Conservation (phyloP, 2,888 invertebrate genomes). For the Selenia dentaria region DNA sequence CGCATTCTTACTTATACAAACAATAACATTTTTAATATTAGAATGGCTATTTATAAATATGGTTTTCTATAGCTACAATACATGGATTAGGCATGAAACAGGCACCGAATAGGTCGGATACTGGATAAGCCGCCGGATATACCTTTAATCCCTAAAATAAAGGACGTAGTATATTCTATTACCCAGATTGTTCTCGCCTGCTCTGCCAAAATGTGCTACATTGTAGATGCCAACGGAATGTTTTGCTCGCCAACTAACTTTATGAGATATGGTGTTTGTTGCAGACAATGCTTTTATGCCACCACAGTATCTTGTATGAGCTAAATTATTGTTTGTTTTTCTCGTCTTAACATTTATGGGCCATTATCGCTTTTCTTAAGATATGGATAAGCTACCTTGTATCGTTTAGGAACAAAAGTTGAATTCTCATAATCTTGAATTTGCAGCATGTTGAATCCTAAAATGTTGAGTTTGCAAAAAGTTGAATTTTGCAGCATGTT, state of each 20-base stretch:
- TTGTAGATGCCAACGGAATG: conserved; percentile 63
- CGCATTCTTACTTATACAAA: too few species aligned
- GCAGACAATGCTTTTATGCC: conserved; percentile 70
- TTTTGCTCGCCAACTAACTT: conserved; percentile 76
- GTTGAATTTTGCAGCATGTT: too few species aligned
- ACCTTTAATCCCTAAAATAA: conserved; percentile 35
- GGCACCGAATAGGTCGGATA: too few species aligned
- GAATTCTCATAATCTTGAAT: too few species aligned
- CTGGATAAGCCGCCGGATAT: conserved; percentile 11
- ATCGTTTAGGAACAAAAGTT: too few species aligned
- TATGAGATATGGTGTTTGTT: conserved; percentile 69
- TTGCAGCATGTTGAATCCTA: too few species aligned
- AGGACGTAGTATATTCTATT: conserved; percentile 74
- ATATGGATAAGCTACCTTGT: too few species aligned
- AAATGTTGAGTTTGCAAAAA: too few species aligned
- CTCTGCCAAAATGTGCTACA: conserved; percentile 71
- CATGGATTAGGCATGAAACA: too few species aligned
- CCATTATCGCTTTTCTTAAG: conserved; percentile 18
- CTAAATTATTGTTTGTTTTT: conserved; percentile 65
- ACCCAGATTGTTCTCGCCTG: conserved; percentile 79
- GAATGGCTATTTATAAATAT: too few species aligned
- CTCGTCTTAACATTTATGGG: conserved; percentile 41
- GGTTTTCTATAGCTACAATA: too few species aligned
- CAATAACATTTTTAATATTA: too few species aligned
- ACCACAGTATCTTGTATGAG: conserved; percentile 56